phyloP scores from a whole-genome alignment of 2,888 invertebrate genomes.

The Lordiphosa fenestrarum region DNA sequence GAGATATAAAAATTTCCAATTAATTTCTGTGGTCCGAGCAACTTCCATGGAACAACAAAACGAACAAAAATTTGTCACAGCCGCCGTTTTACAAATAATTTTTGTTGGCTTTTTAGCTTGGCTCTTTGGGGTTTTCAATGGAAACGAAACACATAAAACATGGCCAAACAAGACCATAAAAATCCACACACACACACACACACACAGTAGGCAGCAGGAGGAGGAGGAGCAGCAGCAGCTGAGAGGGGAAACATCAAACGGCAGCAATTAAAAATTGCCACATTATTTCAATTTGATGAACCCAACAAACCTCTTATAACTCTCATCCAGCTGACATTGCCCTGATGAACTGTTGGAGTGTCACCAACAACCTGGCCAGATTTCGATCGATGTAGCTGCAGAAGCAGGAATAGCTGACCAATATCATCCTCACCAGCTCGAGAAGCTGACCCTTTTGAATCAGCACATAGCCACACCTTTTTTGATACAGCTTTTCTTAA shows the following conservation, averaged over 20 bases:
- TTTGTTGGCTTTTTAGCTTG: constrained; percentile 40
- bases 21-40: constrained; percentile 59
- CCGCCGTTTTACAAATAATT: constrained; percentile 71
- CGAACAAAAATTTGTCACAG: constrained; percentile 64
- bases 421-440: no score
- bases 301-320: not conserved
- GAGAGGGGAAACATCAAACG: constrained; percentile 1
- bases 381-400: no score
- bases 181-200: not conserved
- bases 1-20: constrained; percentile 74
- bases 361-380: no score
- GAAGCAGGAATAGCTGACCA: no score
- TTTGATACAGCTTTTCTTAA: no score
- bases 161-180: constrained; percentile 50
- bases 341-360: no score
- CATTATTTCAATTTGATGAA: constrained; percentile 2
- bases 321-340: no score
- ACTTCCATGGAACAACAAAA: constrained; percentile 58
- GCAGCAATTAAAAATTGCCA: constrained; percentile 3
- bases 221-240: not conserved
- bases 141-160: constrained; percentile 73
- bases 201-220: not conserved
- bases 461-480: no score
- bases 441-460: no score
- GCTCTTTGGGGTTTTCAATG: constrained; percentile 72